Base-by-base conservation (phyloP, 2,113 vertebrate genomes). In the Prinia subflava region DNA sequence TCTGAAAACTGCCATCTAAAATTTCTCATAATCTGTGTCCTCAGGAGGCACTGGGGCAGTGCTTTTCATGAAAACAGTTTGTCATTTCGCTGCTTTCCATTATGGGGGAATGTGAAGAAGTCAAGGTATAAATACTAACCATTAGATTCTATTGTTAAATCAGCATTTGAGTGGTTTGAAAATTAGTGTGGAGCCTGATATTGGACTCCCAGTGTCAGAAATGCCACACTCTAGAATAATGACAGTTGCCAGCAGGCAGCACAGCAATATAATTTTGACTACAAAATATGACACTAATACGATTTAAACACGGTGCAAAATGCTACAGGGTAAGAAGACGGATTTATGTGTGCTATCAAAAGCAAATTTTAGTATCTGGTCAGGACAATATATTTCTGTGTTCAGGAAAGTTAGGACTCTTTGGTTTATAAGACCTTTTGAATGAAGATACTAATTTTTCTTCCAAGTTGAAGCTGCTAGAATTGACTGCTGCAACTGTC, bases 301-400 rank as follows among this genome's bases (percentile, higher is more conserved):
- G 10, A 75, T 95, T 90, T 91, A 91, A 87, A 56, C 19, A 41
- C 0, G 0, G 30, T 83, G 47, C 73, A 69, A 3, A 93, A 76
- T 76, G 71, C 80, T 87, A 8, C 83, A 57, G 83, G 28, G 14
- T 35, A 42, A 78, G 78, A 71, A 91, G 90, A 83, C 53, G 64
- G 84, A 93, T 94, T 94, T 92, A 86, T 88, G 33, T 89, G 23
- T n/a, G 53, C 57, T 81, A 64, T 89, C 47, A 65, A 92, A 95
- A 68, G 1, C 64, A 74, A 55, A 76, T 92, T 71, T 77, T 92
- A 47, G 18, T 55, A 41, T 83, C 62, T 84, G 44, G 9, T 92
- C 28, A 69, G 57, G 55, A 78, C n/a, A 42, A 21, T 89, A 10
- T 50, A 67, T 75, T 93, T 93, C 33, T 57, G 35, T 78, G 22